Base-by-base conservation (phyloP, 2,888 invertebrate genomes). In the Luperina nickerlii region DNA sequence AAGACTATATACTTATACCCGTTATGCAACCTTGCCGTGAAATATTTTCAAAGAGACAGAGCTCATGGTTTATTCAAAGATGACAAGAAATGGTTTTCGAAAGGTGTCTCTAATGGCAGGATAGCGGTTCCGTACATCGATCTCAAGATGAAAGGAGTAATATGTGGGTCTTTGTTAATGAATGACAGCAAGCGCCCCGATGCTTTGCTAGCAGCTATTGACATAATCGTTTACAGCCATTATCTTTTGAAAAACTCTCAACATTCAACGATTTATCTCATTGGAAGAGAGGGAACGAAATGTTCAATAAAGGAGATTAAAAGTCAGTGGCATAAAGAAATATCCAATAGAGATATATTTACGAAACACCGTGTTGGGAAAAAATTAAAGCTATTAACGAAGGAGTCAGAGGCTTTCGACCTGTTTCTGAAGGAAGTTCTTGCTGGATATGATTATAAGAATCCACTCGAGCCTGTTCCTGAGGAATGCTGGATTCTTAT, bases 51-150 rank as follows among this genome's bases (percentile, higher is more conserved):
- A 70, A 87, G 78, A 66, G 54, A 73, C 6, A 81, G 13, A 38
- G 68, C 69, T 11, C 71, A 84, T 27, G 81, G 78, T 38, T 38
- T 90, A 20, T 85, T 75, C 15, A 87, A 74, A 66, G 86, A 87
- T 73, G 81, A 83, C 20, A 77, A 82, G 60, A 80, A 82, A 85
- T 89, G 89, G 89, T 89, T 92, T 69, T 70, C 68, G 1, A 87
- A 88, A 80, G 90, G 86, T 13, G 87, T 92, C 20, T 81, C 86
- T 6, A 75, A 68, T 32, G 88, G 90, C 20, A 85, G 72, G 70
- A 89, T 92, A 68, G 90, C 89, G 1, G 68, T 83, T 51, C 88
- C 89, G 7, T 92, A 90, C 62, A 81, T 93, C 3, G 90, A 91
- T 86, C 81, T 93, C 24, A 90, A 86, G 75, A 87, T 88, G 38